A percentile compares a stretch with the other conserved stretches of the same genome.
phyloP scores from a whole-genome alignment of 2,888 invertebrate genomes.

The Biston stratarius region DNA sequence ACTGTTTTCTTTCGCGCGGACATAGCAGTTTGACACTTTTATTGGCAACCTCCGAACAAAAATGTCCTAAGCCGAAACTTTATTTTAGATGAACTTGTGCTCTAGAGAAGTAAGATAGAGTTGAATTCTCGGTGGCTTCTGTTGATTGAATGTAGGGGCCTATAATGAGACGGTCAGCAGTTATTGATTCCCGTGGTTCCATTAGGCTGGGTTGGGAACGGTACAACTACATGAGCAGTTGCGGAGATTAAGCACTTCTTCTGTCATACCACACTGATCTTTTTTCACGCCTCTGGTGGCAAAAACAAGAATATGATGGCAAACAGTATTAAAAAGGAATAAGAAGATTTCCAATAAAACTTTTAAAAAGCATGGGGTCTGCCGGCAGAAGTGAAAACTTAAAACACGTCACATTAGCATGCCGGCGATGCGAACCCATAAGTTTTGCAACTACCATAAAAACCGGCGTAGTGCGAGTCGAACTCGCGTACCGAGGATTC shows the following conservation, averaged over 20 bases:
- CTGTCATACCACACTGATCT: background rate
- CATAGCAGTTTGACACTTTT: conserved; percentile 54
- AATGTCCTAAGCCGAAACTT: conserved; percentile 33
- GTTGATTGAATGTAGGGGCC: conserved; percentile 75
- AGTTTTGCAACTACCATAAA: too few relatives aligned
- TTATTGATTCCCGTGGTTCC: conserved; percentile 78
- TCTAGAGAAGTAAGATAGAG: conserved; percentile 45
- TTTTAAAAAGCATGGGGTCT: too few relatives aligned
- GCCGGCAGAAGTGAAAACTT: too few relatives aligned
- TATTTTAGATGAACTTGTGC: conserved; percentile 11
- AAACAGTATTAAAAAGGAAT: too few relatives aligned
- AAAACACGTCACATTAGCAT: too few relatives aligned
- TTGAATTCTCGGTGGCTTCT: conserved; percentile 45
- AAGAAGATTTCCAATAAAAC: too few relatives aligned
- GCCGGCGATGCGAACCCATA: too few relatives aligned
- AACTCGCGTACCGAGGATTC: too few relatives aligned
- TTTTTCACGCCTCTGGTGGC: background rate
- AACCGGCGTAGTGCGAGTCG: too few relatives aligned
- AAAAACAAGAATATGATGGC: too few relatives aligned
- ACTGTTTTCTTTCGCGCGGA: conserved; percentile 70
- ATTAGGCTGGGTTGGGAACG: conserved; percentile 47
- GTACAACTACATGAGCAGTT: conserved; percentile 15
- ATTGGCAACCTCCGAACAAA: conserved; percentile 36
- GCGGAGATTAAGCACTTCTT: conserved; percentile 1
- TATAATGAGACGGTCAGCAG: conserved; percentile 83